These are phyloP conservation scores for Archips xylosteana DNA, from an alignment of 2,888 invertebrate species.

Conservation along the genomic window DNA sequence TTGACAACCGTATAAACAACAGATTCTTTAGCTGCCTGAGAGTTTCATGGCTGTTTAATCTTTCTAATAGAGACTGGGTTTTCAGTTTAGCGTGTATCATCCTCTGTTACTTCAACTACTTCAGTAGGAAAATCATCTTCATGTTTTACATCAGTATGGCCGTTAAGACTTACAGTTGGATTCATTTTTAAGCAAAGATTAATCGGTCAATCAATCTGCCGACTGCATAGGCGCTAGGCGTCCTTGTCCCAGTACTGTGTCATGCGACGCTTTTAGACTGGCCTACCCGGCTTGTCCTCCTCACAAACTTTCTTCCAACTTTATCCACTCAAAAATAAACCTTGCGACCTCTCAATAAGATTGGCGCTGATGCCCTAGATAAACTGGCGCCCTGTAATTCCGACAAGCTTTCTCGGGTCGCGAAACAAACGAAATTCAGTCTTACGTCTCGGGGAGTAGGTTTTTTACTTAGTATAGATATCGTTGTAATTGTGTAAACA, in stretches of 20 bases:
- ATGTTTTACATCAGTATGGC: not conserved
- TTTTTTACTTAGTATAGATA: constrained; percentile 46
- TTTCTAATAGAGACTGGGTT: not conserved
- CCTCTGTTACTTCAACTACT: not conserved
- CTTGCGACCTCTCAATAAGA: constrained; percentile 59
- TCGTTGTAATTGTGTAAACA: constrained; percentile 53
- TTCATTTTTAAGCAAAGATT: constrained; percentile 67
- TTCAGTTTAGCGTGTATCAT: not conserved
- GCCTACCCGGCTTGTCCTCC: constrained; percentile 67
- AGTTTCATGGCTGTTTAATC: not conserved
- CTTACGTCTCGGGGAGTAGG: constrained; percentile 57
- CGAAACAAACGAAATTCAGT: constrained; percentile 55
- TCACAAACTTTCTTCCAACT: constrained; percentile 68
- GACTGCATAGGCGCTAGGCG: constrained; percentile 76
- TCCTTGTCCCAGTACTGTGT: constrained; percentile 83
- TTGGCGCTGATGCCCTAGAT: constrained; percentile 50
- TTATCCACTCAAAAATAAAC: constrained; percentile 64
- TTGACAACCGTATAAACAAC: constrained; percentile 32
- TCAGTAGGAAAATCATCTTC: not conserved
- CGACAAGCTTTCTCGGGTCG: constrained; percentile 57
- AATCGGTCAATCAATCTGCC: constrained; percentile 80
- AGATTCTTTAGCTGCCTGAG: constrained; percentile 7
- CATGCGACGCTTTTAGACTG: constrained; percentile 78
- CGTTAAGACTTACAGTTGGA: constrained; percentile 21
- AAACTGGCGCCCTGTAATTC: constrained; percentile 57